Conservation (phyloP, 2,113 vertebrate genomes). For the Boleophthalmus pectinirostris region DNA sequence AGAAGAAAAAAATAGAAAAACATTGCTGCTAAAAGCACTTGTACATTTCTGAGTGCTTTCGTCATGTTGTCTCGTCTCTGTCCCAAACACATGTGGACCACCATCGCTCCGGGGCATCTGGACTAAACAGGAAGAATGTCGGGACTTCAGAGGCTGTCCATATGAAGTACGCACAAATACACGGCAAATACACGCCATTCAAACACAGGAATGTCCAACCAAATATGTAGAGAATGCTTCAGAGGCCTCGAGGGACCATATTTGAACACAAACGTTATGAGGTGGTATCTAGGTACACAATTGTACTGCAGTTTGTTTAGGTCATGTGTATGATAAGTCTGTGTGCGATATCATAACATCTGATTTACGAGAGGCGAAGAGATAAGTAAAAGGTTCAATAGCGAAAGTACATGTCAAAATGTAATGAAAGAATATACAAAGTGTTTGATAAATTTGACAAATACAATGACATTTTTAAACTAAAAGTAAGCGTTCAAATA, state of each 20-base stretch:
- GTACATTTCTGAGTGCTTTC: conserved; percentile 19
- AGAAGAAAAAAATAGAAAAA: too few species aligned
- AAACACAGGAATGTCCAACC: not conserved
- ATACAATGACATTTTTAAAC: too few species aligned
- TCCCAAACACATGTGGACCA: not conserved
- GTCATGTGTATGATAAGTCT: conserved; percentile 56
- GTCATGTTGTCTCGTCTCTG: not conserved
- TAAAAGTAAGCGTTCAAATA: too few species aligned
- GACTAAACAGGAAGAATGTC: not conserved
- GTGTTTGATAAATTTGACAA: too few species aligned
- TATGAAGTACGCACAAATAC: not conserved
- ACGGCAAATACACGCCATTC: not conserved
- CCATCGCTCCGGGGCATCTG: not conserved
- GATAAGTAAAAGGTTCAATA: too few species aligned
- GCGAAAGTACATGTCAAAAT: too few species aligned
- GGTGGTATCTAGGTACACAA: too few species aligned
- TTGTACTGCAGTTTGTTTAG: conserved; percentile 40
- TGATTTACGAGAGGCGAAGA: too few species aligned
- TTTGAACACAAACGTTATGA: not conserved
- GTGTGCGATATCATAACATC: conserved; percentile 4
- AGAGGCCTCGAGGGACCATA: not conserved
- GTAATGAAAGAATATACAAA: too few species aligned
- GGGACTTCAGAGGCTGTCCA: not conserved
- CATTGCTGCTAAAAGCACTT: conserved; percentile 44
- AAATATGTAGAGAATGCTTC: not conserved